These are phyloP conservation scores for Saguinus midas DNA, from an alignment of 2,113 vertebrate genomes.

Conservation along the genomic window DNA sequence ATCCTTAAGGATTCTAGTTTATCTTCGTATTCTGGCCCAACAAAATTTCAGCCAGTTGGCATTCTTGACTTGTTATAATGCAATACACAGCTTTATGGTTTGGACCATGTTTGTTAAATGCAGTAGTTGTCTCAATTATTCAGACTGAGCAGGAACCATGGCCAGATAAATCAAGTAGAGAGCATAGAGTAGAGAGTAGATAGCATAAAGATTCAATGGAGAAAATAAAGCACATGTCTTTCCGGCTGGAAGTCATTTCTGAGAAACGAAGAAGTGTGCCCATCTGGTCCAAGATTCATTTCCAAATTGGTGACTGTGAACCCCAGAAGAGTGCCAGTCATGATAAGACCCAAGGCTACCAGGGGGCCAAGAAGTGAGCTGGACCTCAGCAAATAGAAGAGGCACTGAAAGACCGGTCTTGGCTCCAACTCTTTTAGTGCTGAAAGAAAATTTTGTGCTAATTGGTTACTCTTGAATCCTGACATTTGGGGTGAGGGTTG, in stretches of 20 bases:
- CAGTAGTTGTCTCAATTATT: neutral
- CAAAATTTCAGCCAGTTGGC: neutral
- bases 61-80: neutral
- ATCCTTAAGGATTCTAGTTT: neutral
- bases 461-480: neutral
- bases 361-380: neutral
- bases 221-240: neutral
- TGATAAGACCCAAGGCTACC: neutral
- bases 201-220: neutral
- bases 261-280: neutral
- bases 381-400: neutral
- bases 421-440: neutral
- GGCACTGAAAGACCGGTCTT: neutral
- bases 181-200: neutral
- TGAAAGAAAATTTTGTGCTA: neutral
- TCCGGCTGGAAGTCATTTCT: neutral
- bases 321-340: neutral
- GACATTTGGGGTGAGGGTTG: neutral
- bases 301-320: neutral
- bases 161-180: neutral
- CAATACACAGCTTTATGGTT: neutral
- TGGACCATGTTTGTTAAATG: neutral
- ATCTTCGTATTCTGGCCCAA: neutral
- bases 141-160: neutral
- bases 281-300: neutral